Evolutionary conservation across 2,888 invertebrate species (phyloP), one percentile per base, ranked within the genome.

Genomic region (Serripes groenlandicus): DNA sequence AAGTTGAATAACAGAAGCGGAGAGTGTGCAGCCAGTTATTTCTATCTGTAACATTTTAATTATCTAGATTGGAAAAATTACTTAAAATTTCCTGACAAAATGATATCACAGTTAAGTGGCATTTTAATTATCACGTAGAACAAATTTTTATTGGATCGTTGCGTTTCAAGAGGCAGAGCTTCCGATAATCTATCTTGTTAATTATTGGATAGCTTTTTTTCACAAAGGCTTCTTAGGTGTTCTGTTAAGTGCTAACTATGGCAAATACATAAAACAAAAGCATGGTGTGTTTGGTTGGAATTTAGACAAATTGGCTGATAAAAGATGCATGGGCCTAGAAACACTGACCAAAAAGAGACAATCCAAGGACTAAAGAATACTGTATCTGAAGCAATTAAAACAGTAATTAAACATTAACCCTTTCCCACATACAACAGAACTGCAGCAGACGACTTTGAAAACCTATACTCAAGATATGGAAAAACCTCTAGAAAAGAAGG

Each of bases 251-350:
- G 28, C 58, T 58, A 58, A 58, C 28, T 58, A 28, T 58, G n/a
- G 28, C 28, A 28, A 58, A n/a, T 58, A 58, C 58, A 28, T 58
- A 28, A 58, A 58, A 56, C 23, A 56, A 56, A 56, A 56, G 18
- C 56, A 56, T 56, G 11, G 11, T 56, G 56, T 11, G n/a, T 11
- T 56, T 56, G 18, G 23, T 26, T 26, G 32, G 62, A 32, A 62
- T 30, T 66, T 26, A 66, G 26, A 35, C 66, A 66, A 66, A 66
- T 66, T 66, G 66, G n/a, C n/a, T 66, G 35, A 66, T 66, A 21
- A 66, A 66, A 35, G 37, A 42, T 66, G 26, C 26, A 66, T 66
- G 34, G 26, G 28, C 37, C 42, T 5, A 66, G 26, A 42, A 37
- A 66, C 64, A 42, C 26, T 42, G 35, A 66, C 21, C 35, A 42